A percentile compares a stretch with the other conserved stretches of the same genome.
Conservation (phyloP, 2,113 vertebrate genomes). For the Calcarius ornatus region DNA sequence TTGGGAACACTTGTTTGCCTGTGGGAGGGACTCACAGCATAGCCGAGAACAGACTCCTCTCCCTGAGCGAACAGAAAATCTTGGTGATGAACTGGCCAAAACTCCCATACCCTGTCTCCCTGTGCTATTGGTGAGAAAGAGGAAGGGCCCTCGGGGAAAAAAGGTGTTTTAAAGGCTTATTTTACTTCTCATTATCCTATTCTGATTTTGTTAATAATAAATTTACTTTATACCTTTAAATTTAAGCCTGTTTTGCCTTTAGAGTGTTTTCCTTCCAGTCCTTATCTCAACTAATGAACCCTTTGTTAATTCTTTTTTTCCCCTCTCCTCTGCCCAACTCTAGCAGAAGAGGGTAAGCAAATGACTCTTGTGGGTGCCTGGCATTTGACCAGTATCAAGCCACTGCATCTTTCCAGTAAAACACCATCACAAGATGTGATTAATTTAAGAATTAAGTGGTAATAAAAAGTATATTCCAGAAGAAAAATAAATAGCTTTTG, state of each 20-base stretch:
- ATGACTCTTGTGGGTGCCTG: too few relatives aligned
- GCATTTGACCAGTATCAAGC: not conserved
- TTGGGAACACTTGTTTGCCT: not conserved
- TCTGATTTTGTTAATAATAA: not conserved
- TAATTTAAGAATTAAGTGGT: not conserved
- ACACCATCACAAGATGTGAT: not conserved
- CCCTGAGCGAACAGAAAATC: not conserved
- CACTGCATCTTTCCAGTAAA: accelerated
- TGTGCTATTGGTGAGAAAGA: not conserved
- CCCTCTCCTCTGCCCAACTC: not conserved
- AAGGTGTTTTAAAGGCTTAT: not conserved
- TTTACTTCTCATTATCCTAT: not conserved
- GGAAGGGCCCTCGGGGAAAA: not conserved
- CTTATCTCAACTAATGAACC: not conserved
- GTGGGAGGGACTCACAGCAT: not conserved
- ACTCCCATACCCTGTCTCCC: too few relatives aligned
- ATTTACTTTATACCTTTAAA: not conserved
- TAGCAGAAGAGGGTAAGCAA: not conserved
- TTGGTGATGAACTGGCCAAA: not conserved
- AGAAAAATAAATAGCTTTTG: not conserved
- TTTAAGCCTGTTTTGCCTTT: not conserved
- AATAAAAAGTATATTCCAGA: not conserved
- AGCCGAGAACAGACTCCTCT: not conserved
- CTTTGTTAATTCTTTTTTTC: not conserved
- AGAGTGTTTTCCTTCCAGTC: not conserved